Evolutionary conservation across 2,888 invertebrate genomes (phyloP), one percentile per base, ranked within the genome.

Genomic region (Dilophus febrilis): DNA sequence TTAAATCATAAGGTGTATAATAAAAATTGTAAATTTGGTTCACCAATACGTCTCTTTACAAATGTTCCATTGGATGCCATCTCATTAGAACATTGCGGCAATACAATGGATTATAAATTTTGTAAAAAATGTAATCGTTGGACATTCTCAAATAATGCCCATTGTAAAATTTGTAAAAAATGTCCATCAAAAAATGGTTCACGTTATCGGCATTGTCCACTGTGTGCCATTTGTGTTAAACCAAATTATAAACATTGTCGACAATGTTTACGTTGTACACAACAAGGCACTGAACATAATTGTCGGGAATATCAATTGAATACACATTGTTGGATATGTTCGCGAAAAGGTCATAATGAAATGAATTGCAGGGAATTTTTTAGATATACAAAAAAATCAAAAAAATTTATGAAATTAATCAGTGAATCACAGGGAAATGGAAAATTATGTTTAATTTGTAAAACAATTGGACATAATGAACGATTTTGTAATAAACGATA

Each of bases 41-140:
- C 90, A 0, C 87, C 88, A 0, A 83, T 91, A 2, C 68, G 92
- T 12, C 72, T 92, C 48, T 92, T 87, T 53, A 91, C 90, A 2
- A 91, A 90, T 58, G 61, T 88, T 16, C 67, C 73, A 1, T 57
- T 71, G 1, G 51, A 60, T 35, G 28, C 51, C 12, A 46, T 63
- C 10, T 31, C 45, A 12, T 42, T 63, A 8, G 8, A 22, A 22
- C 22, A 22, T 22, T 6, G 4, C 8, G 53, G 53, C 1, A 57
- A 56, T 53, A 66, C 57, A 46, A 77, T 67, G 59, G 79, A 75
- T 46, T 90, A 70, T 65, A 78, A 68, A 64, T 72, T 70, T 48
- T 92, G 92, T 54, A 59, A 67, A 2, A 63, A 64, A 38, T 92
- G 92, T 56, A 54, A 74, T 31, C 71, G 68, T 48, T 88, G 79